Base-by-base conservation (phyloP, 2,797 vertebrate species). In the Threskiornis aethiopicus region DNA sequence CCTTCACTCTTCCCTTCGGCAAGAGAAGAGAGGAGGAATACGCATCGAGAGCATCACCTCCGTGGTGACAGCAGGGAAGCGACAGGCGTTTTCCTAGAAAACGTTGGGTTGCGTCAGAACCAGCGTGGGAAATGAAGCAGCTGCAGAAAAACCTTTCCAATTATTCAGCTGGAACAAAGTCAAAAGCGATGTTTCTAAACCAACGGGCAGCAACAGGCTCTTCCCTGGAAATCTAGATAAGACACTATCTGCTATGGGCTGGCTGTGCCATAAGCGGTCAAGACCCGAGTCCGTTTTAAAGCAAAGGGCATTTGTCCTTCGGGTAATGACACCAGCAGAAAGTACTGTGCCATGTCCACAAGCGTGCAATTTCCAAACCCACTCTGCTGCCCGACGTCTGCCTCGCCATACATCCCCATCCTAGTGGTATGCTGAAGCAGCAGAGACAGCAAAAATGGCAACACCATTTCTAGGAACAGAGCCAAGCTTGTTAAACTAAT, bases 401-500 rank as follows among this genome's bases (percentile, higher is more conserved):
- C 52, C 6, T 89, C 93, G 71, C 87, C 77, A 24, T 46, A 35
- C 10, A 82, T 54, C 73, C 85, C 80, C 61, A n/a, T 44, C 73
- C 90, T 82, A 79, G 87, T 14, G 77, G 91, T 93, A 58, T 39
- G 87, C 93, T 52, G 83, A 89, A 96, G 84, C 66, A 76, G 93
- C 75, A 20, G 54, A 49, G 9, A 58, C 46, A 62, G 80, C 91
- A 92, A 90, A 94, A 96, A 80, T 4, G 57, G 90, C 93, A 94
- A 46, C 83, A 62, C 83, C 54, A 9, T 84, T 93, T 96, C 95
- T 75, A 97, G 97, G 94, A 96, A 94, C 20, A 79, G 77, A 96
- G 95, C 95, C 97, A 97, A 93, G 70, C 85, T 90, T 82, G 66
- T 94, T 95, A 93, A 94, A 85, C 89, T 78, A 84, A 96, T 91